Conservation (phyloP, 2,888 invertebrate genomes). For the Mechanitis mazaeus region DNA sequence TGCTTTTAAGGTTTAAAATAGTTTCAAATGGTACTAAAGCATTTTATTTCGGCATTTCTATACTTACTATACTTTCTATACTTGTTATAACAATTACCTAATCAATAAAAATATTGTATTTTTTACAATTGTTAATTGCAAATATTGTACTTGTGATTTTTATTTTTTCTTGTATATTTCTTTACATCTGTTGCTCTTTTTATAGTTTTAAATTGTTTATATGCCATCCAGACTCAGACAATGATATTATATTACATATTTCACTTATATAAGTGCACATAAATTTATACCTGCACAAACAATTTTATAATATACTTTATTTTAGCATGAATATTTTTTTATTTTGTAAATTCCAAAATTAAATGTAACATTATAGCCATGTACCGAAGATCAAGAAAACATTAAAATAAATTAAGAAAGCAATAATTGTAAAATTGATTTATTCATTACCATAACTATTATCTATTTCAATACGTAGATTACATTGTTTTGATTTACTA, state of each 20-base stretch:
- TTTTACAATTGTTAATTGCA: not conserved
- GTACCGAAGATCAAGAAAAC: conserved; percentile 4
- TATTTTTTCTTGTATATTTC: not conserved
- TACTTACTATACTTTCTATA: too few species aligned
- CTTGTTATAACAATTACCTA: too few species aligned
- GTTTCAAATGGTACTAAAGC: too few species aligned
- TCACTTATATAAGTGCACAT: conserved; percentile 12
- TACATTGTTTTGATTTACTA: conserved; percentile 56
- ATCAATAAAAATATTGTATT: not conserved
- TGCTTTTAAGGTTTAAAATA: too few species aligned
- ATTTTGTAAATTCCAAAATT: not conserved
- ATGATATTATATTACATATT: conserved; percentile 9
- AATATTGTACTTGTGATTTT: not conserved
- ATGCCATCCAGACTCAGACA: not conserved
- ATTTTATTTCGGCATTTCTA: too few species aligned
- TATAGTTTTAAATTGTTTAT: not conserved
- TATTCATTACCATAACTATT: conserved; percentile 54
- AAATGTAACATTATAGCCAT: not conserved
- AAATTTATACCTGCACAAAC: conserved; percentile 10
- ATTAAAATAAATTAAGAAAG: conserved; percentile 10
- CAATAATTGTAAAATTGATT: conserved; percentile 30
- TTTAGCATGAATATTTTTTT: conserved; percentile 14
- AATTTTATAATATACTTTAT: conserved; percentile 15
- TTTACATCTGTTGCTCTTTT: conserved; percentile 4
- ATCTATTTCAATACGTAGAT: conserved; percentile 72